These are phyloP conservation scores for Enteromius viviparus DNA, from an alignment of 2,797 vertebrate genomes.

Conservation along the genomic window DNA sequence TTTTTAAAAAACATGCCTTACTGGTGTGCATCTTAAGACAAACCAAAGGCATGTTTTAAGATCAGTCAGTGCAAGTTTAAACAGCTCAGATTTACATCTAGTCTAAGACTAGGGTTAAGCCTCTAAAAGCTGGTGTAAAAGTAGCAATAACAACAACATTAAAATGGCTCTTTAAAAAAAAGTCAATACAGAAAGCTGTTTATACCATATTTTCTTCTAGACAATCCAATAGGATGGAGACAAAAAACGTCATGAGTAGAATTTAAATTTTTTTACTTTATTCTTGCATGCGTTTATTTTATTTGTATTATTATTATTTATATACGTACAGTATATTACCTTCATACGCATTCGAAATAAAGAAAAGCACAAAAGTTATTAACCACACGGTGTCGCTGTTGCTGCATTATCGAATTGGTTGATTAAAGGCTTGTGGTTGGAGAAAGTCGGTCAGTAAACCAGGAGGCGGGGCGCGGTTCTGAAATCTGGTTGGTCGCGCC, in stretches of 20 bases:
- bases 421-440: neutral
- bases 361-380: neutral
- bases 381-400: constrained; percentile 54
- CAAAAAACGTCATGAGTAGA: neutral
- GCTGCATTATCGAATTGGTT: neutral
- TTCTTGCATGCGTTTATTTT: neutral
- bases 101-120: no score
- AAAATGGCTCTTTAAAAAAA: neutral
- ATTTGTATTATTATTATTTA: no score
- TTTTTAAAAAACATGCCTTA: no score
- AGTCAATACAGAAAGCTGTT: neutral
- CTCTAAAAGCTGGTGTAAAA: neutral
- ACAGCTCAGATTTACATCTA: no score
- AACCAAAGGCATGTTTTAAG: no score
- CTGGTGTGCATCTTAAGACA: no score
- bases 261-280: neutral
- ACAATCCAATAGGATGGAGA: neutral
- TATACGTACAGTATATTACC: no score
- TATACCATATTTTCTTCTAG: no score
- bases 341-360: neutral
- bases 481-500: constrained; percentile 56
- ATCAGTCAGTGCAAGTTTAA: no score
- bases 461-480: constrained; percentile 36
- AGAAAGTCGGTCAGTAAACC: constrained; percentile 36
- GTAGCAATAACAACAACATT: neutral